phyloP scores from a whole-genome alignment of 2,113 vertebrate species.

The Trochalopteron elliotii region DNA sequence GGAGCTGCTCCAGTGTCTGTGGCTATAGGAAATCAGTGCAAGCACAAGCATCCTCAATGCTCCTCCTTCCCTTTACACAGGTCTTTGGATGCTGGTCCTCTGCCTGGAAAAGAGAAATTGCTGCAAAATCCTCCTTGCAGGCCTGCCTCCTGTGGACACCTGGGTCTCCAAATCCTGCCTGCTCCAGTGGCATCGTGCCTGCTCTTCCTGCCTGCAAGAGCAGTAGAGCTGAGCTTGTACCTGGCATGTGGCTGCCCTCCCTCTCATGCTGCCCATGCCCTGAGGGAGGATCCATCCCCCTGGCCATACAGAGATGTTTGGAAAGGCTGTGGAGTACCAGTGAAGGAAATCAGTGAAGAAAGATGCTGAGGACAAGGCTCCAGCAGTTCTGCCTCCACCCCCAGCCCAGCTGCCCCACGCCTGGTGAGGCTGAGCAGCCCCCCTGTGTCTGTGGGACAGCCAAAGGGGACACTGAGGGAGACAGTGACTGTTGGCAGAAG shows the following conservation, averaged over 20 bases:
- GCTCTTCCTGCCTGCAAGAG: not conserved
- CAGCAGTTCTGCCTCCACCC: conserved; percentile 38
- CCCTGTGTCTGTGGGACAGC: not conserved
- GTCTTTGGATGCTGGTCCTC: not conserved
- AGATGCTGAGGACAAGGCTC: conserved; percentile 49
- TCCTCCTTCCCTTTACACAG: not conserved
- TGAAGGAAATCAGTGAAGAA: not conserved
- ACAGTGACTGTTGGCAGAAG: not conserved
- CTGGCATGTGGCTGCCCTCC: not conserved
- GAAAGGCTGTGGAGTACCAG: not conserved
- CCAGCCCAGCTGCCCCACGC: not conserved
- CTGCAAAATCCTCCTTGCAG: not conserved
- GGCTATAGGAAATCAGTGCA: not conserved
- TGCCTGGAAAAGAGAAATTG: not conserved
- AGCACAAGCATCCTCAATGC: not conserved
- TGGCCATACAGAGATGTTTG: rapidly evolving
- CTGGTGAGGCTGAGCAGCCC: not conserved
- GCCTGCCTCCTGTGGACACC: not conserved
- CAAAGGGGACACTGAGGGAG: not conserved
- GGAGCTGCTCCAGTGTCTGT: rapidly evolving
- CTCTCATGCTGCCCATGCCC: not conserved
- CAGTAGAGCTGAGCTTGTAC: not conserved
- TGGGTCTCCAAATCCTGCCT: not conserved
- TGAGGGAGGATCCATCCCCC: not conserved
- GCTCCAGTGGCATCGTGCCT: not conserved